These are phyloP conservation scores for Acrocephalus scirpaceus DNA, from an alignment of 2,797 vertebrate species.

Conservation along the genomic window DNA sequence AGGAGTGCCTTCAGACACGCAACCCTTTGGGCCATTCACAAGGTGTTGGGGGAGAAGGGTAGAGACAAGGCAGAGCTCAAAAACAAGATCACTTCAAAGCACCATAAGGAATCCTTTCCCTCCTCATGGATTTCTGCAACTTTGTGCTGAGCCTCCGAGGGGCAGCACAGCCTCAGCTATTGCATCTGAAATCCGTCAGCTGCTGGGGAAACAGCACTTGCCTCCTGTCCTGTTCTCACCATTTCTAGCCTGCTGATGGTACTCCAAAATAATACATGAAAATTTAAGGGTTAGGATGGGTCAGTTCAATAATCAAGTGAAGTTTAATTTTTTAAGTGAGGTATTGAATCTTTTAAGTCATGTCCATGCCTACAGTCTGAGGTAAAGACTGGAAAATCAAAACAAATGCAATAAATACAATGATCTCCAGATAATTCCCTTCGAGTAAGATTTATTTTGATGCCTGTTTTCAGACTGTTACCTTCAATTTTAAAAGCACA, in stretches of 20 bases:
- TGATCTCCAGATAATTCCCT: conserved; percentile 28
- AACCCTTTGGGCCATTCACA: neutral
- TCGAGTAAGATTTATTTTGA: conserved; percentile 1
- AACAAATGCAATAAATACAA: conserved; percentile 47
- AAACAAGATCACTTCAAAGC: neutral
- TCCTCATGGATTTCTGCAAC: neutral
- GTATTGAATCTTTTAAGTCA: conserved; percentile 18
- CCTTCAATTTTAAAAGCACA: conserved; percentile 40
- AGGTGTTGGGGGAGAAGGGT: neutral
- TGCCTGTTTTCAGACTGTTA: conserved; percentile 12
- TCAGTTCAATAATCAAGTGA: conserved; percentile 1
- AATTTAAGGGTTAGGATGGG: neutral
- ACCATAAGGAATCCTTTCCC: neutral
- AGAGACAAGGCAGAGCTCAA: neutral
- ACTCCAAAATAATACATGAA: neutral
- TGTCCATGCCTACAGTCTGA: neutral
- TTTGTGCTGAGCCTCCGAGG: neutral
- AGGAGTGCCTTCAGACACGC: neutral
- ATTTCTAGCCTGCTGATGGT: neutral
- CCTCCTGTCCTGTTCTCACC: neutral
- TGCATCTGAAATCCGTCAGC: neutral
- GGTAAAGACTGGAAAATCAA: conserved; percentile 39
- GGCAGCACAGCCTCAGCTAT: conserved; percentile 39
- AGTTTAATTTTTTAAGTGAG: conserved; percentile 29
- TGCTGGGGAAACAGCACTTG: neutral